phyloP scores from a whole-genome alignment of 2,797 vertebrate species.

The Coranthus polyacanthus region DNA sequence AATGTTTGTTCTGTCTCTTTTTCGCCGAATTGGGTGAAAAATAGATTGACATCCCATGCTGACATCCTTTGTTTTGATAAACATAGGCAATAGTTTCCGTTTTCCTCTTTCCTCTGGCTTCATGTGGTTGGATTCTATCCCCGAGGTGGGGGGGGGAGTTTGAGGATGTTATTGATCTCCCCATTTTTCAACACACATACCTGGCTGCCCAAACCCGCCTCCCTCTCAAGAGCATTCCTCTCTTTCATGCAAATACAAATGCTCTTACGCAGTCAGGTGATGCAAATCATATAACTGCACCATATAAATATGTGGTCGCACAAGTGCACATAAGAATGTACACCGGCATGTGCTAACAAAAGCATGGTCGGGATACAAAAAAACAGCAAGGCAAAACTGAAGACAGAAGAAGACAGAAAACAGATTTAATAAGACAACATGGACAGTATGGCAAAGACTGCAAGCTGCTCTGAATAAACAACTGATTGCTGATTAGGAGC shows the following conservation, averaged over 20 bases:
- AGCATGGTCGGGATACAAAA: no score
- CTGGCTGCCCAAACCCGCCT: constrained; percentile 35
- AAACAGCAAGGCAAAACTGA: no score
- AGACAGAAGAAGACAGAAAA: neutral
- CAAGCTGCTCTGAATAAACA: neutral
- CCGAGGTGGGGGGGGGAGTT: no score
- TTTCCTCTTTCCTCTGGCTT: constrained; percentile 41
- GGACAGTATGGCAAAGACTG: neutral
- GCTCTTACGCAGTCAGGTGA: no score
- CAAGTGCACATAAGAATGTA: no score
- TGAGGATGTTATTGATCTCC: constrained; percentile 65
- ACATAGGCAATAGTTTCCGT: constrained; percentile 46
- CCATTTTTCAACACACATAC: constrained; percentile 49
- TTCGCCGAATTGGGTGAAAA: constrained; percentile 54
- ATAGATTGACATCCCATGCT: constrained; percentile 56
- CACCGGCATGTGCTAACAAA: no score
- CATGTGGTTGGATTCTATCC: constrained; percentile 50
- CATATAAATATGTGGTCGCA: no score
- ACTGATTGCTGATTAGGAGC: neutral
- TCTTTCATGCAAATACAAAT: no score
- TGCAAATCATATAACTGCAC: no score
- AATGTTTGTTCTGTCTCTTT: constrained; percentile 32
- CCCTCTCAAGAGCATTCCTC: constrained; percentile 37
- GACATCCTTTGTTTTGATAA: constrained; percentile 70
- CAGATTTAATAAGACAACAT: neutral